phyloP scores from a whole-genome alignment of 2,888 invertebrate species.

The Coleophora deauratella region DNA sequence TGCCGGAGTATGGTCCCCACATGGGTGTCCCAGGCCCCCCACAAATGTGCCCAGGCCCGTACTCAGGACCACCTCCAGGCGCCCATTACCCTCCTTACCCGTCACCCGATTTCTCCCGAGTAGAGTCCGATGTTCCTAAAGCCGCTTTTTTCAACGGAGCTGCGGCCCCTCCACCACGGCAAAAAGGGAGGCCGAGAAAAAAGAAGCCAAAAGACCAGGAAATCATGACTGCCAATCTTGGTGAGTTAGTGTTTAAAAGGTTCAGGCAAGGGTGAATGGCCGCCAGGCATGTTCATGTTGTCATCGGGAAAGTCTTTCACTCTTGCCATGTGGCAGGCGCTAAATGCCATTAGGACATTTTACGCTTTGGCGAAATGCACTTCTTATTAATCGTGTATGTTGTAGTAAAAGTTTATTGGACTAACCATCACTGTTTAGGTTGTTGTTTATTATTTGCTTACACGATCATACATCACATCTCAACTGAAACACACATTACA shows the following conservation, averaged over 20 bases:
- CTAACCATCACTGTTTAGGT: too few relatives aligned
- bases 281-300: neutral
- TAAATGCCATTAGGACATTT: neutral
- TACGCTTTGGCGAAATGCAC: too few relatives aligned
- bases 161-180: constrained; percentile 79
- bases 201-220: constrained; percentile 94
- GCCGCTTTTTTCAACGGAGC: constrained; percentile 75
- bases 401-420: too few relatives aligned
- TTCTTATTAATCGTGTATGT: too few relatives aligned
- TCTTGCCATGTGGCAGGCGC: too few relatives aligned
- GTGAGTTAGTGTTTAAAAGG: constrained; percentile 67
- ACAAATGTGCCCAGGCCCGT: constrained; percentile 73
- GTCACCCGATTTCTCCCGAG: constrained; percentile 73
- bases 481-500: too few relatives aligned
- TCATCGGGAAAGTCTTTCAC: too few relatives aligned
- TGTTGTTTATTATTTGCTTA: too few relatives aligned
- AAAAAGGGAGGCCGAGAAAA: constrained; percentile 94
- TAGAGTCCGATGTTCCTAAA: constrained; percentile 63
- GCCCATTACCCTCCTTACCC: constrained; percentile 72
- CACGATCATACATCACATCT: too few relatives aligned
- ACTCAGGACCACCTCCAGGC: constrained; percentile 59
- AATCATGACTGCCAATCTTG: constrained; percentile 88
- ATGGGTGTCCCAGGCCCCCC: constrained; percentile 74
- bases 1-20: constrained; percentile 73
- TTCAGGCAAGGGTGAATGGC: too few relatives aligned